Evolutionary conservation across 2,797 vertebrate species (phyloP).

Genomic region (Scolopax bukidnonensis): DNA sequence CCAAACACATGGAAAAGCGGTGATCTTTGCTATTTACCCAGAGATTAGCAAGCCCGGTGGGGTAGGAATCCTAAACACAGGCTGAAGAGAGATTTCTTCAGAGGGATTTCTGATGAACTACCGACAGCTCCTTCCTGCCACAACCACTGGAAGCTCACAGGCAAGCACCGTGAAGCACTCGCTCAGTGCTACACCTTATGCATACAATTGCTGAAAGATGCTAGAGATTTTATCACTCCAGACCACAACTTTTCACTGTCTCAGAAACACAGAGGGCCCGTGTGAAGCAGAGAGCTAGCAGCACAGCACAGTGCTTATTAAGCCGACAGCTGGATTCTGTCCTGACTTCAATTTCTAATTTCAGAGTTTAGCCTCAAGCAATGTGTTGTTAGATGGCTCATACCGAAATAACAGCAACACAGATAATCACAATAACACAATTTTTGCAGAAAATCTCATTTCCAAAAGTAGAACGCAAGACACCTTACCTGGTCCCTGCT

Average conservation of each 20-base stretch:
- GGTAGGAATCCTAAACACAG: not conserved
- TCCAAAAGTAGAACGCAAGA: not conserved
- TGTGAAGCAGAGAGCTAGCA: not conserved
- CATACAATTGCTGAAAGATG: not conserved
- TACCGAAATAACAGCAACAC: not conserved
- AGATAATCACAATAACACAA: not conserved
- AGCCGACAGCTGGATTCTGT: not conserved
- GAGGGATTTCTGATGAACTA: not conserved
- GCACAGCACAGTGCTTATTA: not conserved
- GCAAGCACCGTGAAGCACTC: not conserved
- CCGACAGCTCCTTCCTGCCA: not conserved
- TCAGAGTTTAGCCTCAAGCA: not conserved
- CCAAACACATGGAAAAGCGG: not conserved
- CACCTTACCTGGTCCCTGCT: accelerated
- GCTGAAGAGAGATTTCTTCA: not conserved
- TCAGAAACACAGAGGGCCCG: not conserved
- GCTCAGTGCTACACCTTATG: not conserved
- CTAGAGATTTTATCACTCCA: not conserved
- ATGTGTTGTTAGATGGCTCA: not conserved
- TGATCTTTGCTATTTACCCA: not conserved
- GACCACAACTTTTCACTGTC: not conserved
- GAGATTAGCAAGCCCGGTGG: not conserved
- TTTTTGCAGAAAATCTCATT: slow-evolving; percentile 28
- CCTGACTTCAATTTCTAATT: not conserved
- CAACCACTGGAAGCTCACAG: not conserved